phyloP scores from a whole-genome alignment of 2,888 invertebrate species.

The Eupithecia insigniata region DNA sequence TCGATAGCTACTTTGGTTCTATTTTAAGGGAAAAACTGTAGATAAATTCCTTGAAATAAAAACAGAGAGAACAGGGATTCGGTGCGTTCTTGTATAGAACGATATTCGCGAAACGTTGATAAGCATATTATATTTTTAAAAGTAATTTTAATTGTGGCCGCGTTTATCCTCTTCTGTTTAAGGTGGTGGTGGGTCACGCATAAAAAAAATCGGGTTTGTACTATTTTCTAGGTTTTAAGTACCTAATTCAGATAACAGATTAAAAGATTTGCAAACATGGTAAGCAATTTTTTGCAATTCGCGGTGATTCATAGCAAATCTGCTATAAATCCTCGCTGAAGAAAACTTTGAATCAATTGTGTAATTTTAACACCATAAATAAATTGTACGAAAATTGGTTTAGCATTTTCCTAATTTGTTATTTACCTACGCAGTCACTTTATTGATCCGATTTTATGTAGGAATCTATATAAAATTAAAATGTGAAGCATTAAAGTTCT shows the following conservation, averaged over 20 bases:
- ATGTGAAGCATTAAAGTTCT: background rate
- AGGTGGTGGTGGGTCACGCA: too few relatives aligned
- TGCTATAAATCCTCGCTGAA: too few relatives aligned
- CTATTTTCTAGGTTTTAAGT: too few relatives aligned
- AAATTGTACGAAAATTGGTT: background rate
- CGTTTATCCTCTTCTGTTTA: too few relatives aligned
- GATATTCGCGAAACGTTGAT: background rate
- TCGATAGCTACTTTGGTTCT: background rate
- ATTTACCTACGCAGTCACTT: background rate
- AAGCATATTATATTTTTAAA: background rate
- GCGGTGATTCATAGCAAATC: too few relatives aligned
- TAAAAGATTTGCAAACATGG: too few relatives aligned
- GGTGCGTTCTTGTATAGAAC: background rate
- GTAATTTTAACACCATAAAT: too few relatives aligned
- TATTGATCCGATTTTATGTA: background rate
- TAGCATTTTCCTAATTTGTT: background rate
- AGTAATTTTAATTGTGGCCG: too few relatives aligned
- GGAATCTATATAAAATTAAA: background rate
- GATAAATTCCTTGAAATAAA: background rate
- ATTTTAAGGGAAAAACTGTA: background rate
- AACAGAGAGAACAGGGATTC: background rate
- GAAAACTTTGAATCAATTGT: too few relatives aligned
- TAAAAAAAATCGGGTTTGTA: too few relatives aligned
- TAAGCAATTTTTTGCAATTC: too few relatives aligned
- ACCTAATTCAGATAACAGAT: too few relatives aligned